A percentile compares a stretch with the other conserved stretches of the same genome.
phyloP scores from a whole-genome alignment of 2,113 vertebrate genomes.

The Phylloscopus whistleri region DNA sequence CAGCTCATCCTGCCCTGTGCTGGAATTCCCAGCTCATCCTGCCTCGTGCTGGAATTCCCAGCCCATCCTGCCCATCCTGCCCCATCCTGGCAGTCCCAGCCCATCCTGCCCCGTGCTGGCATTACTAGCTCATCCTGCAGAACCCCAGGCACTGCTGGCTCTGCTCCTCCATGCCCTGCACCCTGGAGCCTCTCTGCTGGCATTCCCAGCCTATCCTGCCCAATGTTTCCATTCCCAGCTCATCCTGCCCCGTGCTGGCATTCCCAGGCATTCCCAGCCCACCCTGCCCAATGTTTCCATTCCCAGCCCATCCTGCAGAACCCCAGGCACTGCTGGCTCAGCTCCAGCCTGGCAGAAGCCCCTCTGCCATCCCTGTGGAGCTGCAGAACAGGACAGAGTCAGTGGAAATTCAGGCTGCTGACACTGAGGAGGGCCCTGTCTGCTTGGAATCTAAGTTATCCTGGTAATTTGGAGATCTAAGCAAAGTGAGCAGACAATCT shows the following conservation, averaged over 20 bases:
- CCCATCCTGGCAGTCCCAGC: neutral
- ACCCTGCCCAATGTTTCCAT: too few species aligned
- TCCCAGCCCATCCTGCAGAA: neutral
- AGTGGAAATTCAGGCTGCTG: neutral
- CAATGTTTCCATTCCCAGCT: neutral
- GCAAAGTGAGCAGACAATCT: neutral
- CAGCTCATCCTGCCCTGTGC: too few species aligned
- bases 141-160: too few species aligned
- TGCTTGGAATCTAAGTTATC: neutral
- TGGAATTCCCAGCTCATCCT: too few species aligned
- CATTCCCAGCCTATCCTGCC: neutral
- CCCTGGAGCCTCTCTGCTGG: too few species aligned
- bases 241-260: neutral
- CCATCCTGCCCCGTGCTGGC: too few species aligned
- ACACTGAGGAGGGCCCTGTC: neutral
- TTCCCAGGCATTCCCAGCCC: neutral
- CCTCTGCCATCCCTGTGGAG: neutral
- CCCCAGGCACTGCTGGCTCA: neutral
- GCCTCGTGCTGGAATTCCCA: neutral
- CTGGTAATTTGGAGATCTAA: neutral
- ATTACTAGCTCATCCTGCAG: neutral
- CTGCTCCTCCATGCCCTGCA: too few species aligned
- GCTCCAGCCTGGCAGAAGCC: neutral
- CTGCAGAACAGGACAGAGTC: neutral
- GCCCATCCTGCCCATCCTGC: neutral